Conservation (phyloP, 1,140 invertebrate species). For the Cherax quadricarinatus region DNA sequence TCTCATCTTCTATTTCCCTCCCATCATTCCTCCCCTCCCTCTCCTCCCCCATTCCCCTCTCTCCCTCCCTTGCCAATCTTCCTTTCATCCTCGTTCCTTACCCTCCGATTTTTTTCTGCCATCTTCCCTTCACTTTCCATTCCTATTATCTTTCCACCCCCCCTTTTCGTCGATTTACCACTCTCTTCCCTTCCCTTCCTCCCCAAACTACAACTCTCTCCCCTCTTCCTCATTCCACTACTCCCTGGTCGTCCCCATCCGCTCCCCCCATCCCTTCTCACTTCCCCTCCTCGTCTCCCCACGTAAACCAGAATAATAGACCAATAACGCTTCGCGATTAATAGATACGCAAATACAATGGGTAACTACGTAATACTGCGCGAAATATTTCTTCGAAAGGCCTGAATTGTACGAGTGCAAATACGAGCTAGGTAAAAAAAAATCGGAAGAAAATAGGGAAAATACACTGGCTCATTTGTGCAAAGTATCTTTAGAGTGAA, state of each 20-base stretch:
- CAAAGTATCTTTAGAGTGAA: too few relatives aligned
- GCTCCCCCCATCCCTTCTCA: background rate
- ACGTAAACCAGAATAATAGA: background rate
- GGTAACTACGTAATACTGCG: background rate
- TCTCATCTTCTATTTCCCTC: too few relatives aligned
- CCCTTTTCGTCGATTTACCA: background rate
- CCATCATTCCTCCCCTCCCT: background rate
- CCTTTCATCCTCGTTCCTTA: constrained; percentile 1
- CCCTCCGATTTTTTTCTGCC: too few relatives aligned
- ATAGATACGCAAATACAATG: constrained; percentile 11
- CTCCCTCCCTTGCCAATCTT: background rate
- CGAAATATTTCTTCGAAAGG: background rate
- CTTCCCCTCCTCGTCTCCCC: too few relatives aligned
- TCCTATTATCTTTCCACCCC: background rate
- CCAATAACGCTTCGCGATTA: background rate
- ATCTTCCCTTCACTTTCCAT: background rate
- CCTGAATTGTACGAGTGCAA: too few relatives aligned
- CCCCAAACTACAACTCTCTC: background rate
- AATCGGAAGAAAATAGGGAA: too few relatives aligned
- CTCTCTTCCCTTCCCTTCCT: background rate
- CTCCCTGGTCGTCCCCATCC: too few relatives aligned
- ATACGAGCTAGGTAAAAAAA: background rate
- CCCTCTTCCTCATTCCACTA: too few relatives aligned
- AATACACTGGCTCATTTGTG: too few relatives aligned
- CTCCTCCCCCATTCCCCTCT: background rate